Evolutionary conservation across 2,888 invertebrate genomes (phyloP).

Genomic region (Mesoligia furuncula): DNA sequence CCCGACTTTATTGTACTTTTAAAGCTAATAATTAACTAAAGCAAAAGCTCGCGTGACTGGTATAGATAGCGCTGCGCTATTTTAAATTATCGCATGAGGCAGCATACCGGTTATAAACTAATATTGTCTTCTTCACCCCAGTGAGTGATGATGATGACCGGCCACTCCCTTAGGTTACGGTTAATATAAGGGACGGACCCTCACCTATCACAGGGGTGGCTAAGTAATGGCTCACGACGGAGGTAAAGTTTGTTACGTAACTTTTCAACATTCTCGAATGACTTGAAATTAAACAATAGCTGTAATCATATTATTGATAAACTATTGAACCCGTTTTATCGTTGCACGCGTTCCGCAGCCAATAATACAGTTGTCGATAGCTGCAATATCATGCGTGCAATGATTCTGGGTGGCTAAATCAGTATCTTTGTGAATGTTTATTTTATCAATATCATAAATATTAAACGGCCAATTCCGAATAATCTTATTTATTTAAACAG

Average conservation of each 20-base stretch:
- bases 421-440: slow-evolving; percentile 26
- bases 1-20: not conserved
- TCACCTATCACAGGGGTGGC: slow-evolving; percentile 72
- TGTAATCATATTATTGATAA: slow-evolving; percentile 69
- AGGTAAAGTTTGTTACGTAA: slow-evolving; percentile 73
- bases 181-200: slow-evolving; percentile 81
- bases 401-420: slow-evolving; percentile 58
- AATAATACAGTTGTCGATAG: slow-evolving; percentile 60
- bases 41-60: slow-evolving; percentile 65
- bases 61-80: slow-evolving; percentile 54
- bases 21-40: slow-evolving; percentile 44
- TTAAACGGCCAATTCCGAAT: slow-evolving; percentile 19
- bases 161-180: slow-evolving; percentile 82
- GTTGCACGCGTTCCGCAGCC: slow-evolving; percentile 68
- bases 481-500: slow-evolving; percentile 16
- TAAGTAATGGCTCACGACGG: slow-evolving; percentile 72
- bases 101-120: slow-evolving; percentile 74
- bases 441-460: slow-evolving; percentile 33
- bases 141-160: slow-evolving; percentile 82
- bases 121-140: slow-evolving; percentile 77
- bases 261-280: slow-evolving; percentile 55
- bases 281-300: slow-evolving; percentile 54
- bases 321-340: slow-evolving; percentile 79
- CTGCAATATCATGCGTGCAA: slow-evolving; percentile 57
- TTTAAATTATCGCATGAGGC: slow-evolving; percentile 72